Evolutionary conservation across 2,888 invertebrate species (phyloP), one percentile per base, ranked within the genome.

Genomic region (Lacanobia wlatinum): DNA sequence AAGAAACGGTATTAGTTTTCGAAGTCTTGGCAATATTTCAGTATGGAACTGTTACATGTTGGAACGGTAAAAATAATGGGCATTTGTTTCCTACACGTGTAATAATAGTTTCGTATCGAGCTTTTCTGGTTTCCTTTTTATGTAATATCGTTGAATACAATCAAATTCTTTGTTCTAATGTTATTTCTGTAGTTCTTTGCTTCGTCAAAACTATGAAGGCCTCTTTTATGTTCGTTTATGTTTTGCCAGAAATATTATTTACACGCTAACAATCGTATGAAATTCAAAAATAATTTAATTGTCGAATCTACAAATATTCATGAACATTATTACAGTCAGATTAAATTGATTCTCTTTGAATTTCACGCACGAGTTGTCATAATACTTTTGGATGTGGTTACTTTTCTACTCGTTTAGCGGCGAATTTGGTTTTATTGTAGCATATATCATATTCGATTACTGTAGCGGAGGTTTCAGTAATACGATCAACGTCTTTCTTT

Each of bases 1-100:
- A 78, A 78, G 78, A 78, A 80, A 79, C 58, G 68, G 73, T 68
- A 78, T 77, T 80, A 77, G 63, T 71, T 73, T 38, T n/a, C 18
- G 14, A 70, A 48, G 58, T 52, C 59, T 73, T 64, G 50, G 50
- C 23, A 67, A 53, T 76, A 70, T 70, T 56, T 81, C 61, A 58
- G 53, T 59, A 62, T 46, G 28, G 34, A 52, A 50, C 38, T 34
- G 55, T 62, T 58, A 64, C 52, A 64, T 53, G 59, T 56, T 65
- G 48, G n/a, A 67, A 60, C 9, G 0, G 34, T 70, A 60, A 76
- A 63, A 68, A 77, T 70, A 71, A 77, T 76, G 55, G 56, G 9
- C 14, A 5, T 52, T 78, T 68, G 38, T 67, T 53, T 52, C 21
- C 12, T 70, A 34, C 16, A 58, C 21, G 50, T 67, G 53, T 55